Evolutionary conservation across 2,797 vertebrate genomes (phyloP).

Genomic region (Coregonus sp.): DNA sequence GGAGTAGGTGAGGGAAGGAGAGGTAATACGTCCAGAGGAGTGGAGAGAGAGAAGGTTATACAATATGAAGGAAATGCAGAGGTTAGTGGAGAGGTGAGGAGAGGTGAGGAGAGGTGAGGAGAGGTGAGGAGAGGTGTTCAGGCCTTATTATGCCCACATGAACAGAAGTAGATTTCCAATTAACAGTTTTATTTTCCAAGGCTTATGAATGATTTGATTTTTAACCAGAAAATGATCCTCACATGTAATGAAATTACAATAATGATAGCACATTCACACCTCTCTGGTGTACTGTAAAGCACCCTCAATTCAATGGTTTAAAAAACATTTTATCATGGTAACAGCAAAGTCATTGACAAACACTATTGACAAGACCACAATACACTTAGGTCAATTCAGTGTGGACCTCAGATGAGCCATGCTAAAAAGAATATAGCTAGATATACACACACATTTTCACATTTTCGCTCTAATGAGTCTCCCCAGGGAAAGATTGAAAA

Average conservation of each 20-base stretch:
- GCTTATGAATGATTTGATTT: not conserved
- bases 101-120: not conserved
- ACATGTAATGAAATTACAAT: conserved; percentile 23
- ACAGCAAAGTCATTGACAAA: conserved; percentile 34
- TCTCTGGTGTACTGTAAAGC: conserved; percentile 17
- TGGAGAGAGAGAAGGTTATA: not conserved
- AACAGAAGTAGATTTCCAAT: not conserved
- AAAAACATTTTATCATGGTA: conserved; percentile 35
- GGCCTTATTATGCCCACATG: conserved; percentile 15
- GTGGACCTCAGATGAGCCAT: conserved; percentile 25
- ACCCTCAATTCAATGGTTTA: conserved; percentile 30
- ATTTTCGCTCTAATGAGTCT: conserved; percentile 42
- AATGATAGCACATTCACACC: not conserved
- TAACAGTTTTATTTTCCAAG: not conserved
- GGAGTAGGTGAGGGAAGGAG: not conserved
- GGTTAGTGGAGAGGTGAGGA: not conserved
- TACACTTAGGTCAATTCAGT: conserved; percentile 34
- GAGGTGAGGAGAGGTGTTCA: conserved; percentile 16
- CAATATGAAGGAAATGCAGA: not conserved
- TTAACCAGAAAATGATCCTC: not conserved
- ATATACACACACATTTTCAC: conserved; percentile 41
- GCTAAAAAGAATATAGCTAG: conserved; percentile 20
- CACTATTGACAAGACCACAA: conserved; percentile 33
- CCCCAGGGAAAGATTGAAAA: conserved; percentile 39
- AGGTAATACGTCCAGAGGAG: not conserved